phyloP scores from a whole-genome alignment of 2,113 vertebrate genomes.

The Gnathonemus longibarbis region DNA sequence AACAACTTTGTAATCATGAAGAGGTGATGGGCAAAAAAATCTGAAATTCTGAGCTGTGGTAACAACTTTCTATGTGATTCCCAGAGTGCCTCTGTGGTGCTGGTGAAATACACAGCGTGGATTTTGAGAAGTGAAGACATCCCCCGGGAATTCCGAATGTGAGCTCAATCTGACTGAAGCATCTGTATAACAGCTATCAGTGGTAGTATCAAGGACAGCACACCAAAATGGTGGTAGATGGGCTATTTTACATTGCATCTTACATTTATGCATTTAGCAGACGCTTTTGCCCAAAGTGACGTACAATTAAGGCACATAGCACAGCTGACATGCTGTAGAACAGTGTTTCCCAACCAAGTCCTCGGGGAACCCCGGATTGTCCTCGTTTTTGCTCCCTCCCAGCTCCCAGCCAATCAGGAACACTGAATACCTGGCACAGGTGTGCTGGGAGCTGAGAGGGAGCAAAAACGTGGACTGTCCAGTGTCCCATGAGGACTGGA shows the following conservation, averaged over 20 bases:
- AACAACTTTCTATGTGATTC: background rate
- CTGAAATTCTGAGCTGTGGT: background rate
- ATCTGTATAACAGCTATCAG: background rate
- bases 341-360: background rate
- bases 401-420: too few relatives aligned
- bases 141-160: background rate
- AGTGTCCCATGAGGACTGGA: too few relatives aligned
- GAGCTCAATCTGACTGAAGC: background rate
- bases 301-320: background rate
- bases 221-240: background rate
- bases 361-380: too few relatives aligned
- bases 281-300: background rate
- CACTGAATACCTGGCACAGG: too few relatives aligned
- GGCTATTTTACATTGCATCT: background rate
- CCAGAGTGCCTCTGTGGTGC: background rate
- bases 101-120: background rate
- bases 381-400: too few relatives aligned
- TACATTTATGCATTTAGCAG: background rate
- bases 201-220: background rate
- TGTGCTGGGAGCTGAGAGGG: too few relatives aligned
- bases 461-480: too few relatives aligned
- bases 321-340: background rate
- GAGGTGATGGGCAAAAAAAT: background rate
- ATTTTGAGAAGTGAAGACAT: background rate
- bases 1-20: background rate